Evolutionary conservation across 2,113 vertebrate genomes (phyloP).

Genomic region (Cryptomyrus ogoouensis): DNA sequence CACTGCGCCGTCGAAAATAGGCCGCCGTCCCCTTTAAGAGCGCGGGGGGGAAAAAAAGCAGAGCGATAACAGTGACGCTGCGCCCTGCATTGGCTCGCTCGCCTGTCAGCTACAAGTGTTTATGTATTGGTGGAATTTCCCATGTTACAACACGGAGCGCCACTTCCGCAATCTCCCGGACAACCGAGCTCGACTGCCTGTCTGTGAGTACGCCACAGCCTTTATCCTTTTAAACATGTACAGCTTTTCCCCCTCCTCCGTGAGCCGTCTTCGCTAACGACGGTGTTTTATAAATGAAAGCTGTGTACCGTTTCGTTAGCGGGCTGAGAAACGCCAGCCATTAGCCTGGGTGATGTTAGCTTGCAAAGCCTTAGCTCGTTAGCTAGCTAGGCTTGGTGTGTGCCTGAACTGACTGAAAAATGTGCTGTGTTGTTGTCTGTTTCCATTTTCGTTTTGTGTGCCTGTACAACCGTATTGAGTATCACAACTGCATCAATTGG

Average conservation of each 20-base stretch:
- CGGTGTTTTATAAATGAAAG: not conserved
- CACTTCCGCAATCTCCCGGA: slow-evolving; percentile 64
- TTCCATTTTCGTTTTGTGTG: not conserved
- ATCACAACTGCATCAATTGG: not conserved
- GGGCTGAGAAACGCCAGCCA: not conserved
- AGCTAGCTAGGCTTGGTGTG: slow-evolving; percentile 6
- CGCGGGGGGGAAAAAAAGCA: not conserved
- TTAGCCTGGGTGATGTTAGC: not conserved
- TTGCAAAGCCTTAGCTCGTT: not conserved
- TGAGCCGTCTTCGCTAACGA: not conserved
- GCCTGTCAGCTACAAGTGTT: slow-evolving; percentile 56
- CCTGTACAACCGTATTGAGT: not conserved
- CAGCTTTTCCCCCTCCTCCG: not conserved
- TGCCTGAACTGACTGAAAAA: not conserved
- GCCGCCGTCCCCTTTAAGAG: not conserved
- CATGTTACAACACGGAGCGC: slow-evolving; percentile 55
- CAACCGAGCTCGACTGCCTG: slow-evolving; percentile 51
- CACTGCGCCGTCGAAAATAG: not conserved
- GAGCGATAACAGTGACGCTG: not conserved
- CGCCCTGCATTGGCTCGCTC: slow-evolving; percentile 41
- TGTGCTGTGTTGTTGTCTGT: not conserved
- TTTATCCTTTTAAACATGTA: not conserved
- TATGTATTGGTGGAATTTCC: slow-evolving; percentile 71
- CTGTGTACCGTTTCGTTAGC: not conserved
- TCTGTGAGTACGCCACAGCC: slow-evolving; percentile 53